Evolutionary conservation across 2,797 vertebrate genomes (phyloP), one percentile per base, ranked within the genome.

Genomic region (Ciconia nigra): DNA sequence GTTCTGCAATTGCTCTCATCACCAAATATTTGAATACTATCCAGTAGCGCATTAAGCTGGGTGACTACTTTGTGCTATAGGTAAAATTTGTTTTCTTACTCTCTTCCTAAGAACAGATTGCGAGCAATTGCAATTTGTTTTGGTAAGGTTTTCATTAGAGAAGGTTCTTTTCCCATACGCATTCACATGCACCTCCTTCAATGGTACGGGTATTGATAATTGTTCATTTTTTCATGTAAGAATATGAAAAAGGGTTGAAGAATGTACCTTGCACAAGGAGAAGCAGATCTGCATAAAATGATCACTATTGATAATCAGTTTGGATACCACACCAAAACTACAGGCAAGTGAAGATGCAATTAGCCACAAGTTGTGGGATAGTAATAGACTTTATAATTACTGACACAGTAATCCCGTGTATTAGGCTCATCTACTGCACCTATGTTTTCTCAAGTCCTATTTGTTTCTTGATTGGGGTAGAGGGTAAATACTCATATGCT

Each of bases 401-500:
- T 77, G 52, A 24, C 20, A 59, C 1, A 35, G 52, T 90, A 70
- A 57, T 52, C 7, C 3, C 4, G 4, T 59, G 2, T 54, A 15
- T 51, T 72, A 42, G 10, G 20, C 6, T 74, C 22, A 25, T 58
- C 58, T 46, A 33, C 47, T 41, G 11, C 42, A 92, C 59, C 74
- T 90, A 39, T 14, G 15, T 33, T 80, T 90, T 89, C 63, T 79
- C 24, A 89, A 71, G 47, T 59, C 18, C 15, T 70, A 17, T 61
- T 80, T 87, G 19, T 57, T 90, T 96, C 28, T 4, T 87, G 39
- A 22, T 47, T 85, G 44, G 46, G 67, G 12, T 51, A 89, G 63
- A 91, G 83, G 58, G 37, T 91, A 85, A 96, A 85, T 65, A 89
- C 9, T 95, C 90, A 87, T 87, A 86, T 89, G 74, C 49, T 96